phyloP scores from a whole-genome alignment of 2,797 vertebrate species.

The Chaetodon trifasciatus region DNA sequence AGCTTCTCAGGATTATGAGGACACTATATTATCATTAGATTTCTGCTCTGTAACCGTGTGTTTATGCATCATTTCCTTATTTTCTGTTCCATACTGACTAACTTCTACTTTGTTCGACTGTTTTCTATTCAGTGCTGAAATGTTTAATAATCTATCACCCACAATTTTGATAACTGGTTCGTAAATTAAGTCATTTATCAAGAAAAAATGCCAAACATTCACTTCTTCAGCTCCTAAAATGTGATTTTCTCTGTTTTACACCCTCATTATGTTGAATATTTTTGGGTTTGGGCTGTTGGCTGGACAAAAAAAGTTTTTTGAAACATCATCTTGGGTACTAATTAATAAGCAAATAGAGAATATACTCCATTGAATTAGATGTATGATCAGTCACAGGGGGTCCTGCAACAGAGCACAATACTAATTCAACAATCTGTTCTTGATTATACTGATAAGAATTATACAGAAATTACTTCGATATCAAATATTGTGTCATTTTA shows the following conservation, averaged over 20 bases:
- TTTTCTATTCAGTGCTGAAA: not conserved
- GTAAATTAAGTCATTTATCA: not conserved
- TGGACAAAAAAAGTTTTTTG: not conserved
- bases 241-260: not conserved
- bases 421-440: not conserved
- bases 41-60: conserved; percentile 6
- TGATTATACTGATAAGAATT: not conserved
- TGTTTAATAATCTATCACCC: not conserved
- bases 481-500: no score
- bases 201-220: not conserved
- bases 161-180: not conserved
- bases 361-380: not conserved
- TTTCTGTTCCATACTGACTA: not conserved
- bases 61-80: not conserved
- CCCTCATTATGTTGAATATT: not conserved
- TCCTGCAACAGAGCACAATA: no score
- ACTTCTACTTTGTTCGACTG: not conserved
- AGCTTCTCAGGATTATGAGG: not conserved
- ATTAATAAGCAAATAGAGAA: not conserved
- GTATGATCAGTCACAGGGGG: not conserved
- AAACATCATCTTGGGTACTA: no score
- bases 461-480: no score
- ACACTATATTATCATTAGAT: not conserved
- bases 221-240: not conserved
- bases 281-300: not conserved